These are phyloP conservation scores for Catharus fuscescens DNA, from an alignment of 2,113 vertebrate genomes.

Conservation along the genomic window DNA sequence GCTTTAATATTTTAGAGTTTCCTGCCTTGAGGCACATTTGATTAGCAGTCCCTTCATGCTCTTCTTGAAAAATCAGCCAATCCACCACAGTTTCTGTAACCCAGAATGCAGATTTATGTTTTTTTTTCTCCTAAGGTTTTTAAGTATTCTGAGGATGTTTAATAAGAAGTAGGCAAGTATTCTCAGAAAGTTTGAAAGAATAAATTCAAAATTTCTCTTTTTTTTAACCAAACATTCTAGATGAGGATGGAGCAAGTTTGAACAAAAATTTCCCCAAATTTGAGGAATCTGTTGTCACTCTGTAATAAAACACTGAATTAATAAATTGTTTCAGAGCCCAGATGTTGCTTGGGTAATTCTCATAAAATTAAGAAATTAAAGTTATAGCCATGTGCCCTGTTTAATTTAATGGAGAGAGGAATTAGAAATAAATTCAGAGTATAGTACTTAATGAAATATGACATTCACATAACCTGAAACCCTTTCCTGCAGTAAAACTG, in stretches of 20 bases:
- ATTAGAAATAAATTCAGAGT: slow-evolving; percentile 65
- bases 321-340: slow-evolving; percentile 67
- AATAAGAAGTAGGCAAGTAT: not conserved
- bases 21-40: slow-evolving; percentile 26
- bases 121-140: not conserved
- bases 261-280: slow-evolving; percentile 11
- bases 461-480: slow-evolving; percentile 61
- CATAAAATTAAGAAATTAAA: slow-evolving; percentile 73
- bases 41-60: slow-evolving; percentile 29
- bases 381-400: slow-evolving; percentile 60
- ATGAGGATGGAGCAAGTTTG: not conserved
- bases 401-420: slow-evolving; percentile 56
- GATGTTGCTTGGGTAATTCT: slow-evolving; percentile 68
- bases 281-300: slow-evolving; percentile 56
- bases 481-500: not conserved
- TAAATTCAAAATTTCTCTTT: not conserved
- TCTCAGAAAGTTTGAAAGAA: not conserved
- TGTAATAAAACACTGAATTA: slow-evolving; percentile 55
- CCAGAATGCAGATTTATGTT: not conserved
- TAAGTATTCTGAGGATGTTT: not conserved
- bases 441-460: slow-evolving; percentile 50
- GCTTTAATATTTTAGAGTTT: slow-evolving; percentile 19
- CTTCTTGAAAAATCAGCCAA: slow-evolving; percentile 27
- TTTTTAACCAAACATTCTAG: not conserved
- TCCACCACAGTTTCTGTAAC: not conserved